A percentile compares a stretch with the other conserved stretches of the same genome.
phyloP scores from a whole-genome alignment of 2,113 vertebrate genomes.

The Trogon surrucura region DNA sequence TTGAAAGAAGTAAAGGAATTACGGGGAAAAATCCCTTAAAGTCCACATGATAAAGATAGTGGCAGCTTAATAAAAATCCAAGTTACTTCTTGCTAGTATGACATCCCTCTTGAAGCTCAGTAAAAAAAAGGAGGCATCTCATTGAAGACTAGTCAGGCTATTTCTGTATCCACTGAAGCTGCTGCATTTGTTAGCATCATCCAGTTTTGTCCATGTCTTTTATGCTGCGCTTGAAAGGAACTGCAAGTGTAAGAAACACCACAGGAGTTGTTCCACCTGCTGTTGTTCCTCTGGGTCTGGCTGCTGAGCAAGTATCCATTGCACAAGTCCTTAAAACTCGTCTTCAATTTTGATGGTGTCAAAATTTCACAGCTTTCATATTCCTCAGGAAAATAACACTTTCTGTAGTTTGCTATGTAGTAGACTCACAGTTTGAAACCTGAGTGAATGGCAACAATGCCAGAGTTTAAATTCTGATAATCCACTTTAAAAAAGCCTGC shows the following conservation, averaged over 20 bases:
- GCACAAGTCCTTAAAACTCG: neutral
- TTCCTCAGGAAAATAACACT: neutral
- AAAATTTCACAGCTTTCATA: neutral
- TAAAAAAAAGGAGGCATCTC: neutral
- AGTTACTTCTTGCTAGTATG: neutral
- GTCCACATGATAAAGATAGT: neutral
- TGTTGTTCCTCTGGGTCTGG: neutral
- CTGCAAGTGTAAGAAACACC: neutral
- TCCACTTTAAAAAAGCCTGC: conserved; percentile 88
- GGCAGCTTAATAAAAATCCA: neutral
- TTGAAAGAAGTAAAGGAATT: neutral
- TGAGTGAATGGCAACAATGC: conserved; percentile 94
- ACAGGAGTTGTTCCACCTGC: neutral
- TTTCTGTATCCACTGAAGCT: neutral
- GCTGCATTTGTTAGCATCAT: neutral
- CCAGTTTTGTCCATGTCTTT: neutral
- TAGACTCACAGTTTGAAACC: conserved; percentile 91
- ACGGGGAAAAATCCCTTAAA: neutral
- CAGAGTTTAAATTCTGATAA: conserved; percentile 84
- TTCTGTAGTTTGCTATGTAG: neutral
- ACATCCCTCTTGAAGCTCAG: neutral
- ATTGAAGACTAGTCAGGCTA: neutral
- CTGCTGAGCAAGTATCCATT: neutral
- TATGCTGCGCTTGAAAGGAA: neutral
- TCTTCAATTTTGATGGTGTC: neutral